A percentile compares a stretch with the other conserved stretches of the same genome.
Conservation (phyloP, 2,888 invertebrate species). For the Eupithecia pulchellata region DNA sequence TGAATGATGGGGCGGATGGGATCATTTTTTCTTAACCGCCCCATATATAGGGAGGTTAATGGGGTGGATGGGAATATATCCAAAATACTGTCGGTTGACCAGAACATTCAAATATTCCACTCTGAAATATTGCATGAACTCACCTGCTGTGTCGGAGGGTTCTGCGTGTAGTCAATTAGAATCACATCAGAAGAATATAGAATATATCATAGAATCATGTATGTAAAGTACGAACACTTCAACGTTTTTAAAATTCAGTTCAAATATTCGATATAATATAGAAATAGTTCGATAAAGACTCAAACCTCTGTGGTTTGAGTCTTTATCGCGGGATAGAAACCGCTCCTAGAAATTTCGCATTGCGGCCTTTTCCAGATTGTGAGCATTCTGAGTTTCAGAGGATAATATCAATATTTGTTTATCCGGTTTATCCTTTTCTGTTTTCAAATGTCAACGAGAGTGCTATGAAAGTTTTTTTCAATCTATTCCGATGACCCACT, state of each 20-base stretch:
- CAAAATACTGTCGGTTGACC: background rate
- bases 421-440: conserved; percentile 29
- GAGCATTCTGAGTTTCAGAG: background rate
- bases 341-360: background rate
- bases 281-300: too few relatives aligned
- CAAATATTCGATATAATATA: too few relatives aligned
- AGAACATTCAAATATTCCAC: background rate
- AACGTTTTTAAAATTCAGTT: background rate
- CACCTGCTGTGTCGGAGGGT: background rate
- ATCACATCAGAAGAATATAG: too few relatives aligned
- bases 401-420: conserved; percentile 26
- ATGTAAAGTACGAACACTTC: background rate
- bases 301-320: background rate
- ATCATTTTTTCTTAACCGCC: too few relatives aligned
- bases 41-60: too few relatives aligned
- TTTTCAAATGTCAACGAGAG: conserved; percentile 37
- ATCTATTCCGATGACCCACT: conserved; percentile 69
- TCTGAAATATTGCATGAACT: background rate
- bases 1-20: too few relatives aligned
- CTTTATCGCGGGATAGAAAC: background rate
- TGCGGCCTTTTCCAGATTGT: background rate
- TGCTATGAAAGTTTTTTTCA: conserved; percentile 63
- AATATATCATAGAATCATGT: too few relatives aligned
- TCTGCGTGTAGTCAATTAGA: background rate
- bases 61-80: too few relatives aligned